Percentiles rank a stretch among this genome's conserved stretches.
Evolutionary conservation across 2,797 vertebrate genomes (phyloP).

Genomic region (Pantherophis vulpinus): DNA sequence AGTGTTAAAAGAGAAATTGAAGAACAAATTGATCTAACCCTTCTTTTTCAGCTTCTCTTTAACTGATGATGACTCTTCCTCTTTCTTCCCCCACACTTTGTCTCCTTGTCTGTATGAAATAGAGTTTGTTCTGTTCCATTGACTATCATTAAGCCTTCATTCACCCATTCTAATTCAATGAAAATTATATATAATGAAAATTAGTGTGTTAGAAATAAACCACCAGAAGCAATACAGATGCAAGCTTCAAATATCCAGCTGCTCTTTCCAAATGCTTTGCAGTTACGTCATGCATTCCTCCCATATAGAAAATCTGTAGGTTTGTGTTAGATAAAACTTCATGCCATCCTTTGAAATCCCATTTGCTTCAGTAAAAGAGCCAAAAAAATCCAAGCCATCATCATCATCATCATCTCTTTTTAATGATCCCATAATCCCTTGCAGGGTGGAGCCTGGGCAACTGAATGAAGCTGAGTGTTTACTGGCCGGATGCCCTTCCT

Average conservation of each 20-base stretch:
- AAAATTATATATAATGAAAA: constrained; percentile 33
- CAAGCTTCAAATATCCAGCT: constrained; percentile 32
- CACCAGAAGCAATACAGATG: neutral
- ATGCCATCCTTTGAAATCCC: neutral
- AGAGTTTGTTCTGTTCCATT: neutral
- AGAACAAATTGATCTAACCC: neutral
- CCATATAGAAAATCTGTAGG: constrained; percentile 8
- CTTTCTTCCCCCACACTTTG: neutral
- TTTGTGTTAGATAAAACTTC: neutral
- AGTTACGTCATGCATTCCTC: constrained; percentile 15
- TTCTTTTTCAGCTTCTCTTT: neutral
- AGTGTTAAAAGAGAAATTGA: too few species aligned
- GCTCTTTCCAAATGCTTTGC: constrained; percentile 23
- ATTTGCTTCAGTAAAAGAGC: neutral
- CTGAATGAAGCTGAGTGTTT: too few species aligned
- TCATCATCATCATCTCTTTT: too few species aligned
- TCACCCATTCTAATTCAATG: constrained; percentile 50
- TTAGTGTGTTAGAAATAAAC: constrained; percentile 44
- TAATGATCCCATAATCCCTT: too few species aligned
- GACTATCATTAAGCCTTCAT: constrained; percentile 33
- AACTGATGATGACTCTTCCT: neutral
- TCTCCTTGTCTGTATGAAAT: neutral
- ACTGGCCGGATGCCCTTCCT: too few species aligned
- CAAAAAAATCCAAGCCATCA: neutral
- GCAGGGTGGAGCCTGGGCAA: too few species aligned